phyloP scores from a whole-genome alignment of 2,888 invertebrate genomes.

The Lysandra coridon region DNA sequence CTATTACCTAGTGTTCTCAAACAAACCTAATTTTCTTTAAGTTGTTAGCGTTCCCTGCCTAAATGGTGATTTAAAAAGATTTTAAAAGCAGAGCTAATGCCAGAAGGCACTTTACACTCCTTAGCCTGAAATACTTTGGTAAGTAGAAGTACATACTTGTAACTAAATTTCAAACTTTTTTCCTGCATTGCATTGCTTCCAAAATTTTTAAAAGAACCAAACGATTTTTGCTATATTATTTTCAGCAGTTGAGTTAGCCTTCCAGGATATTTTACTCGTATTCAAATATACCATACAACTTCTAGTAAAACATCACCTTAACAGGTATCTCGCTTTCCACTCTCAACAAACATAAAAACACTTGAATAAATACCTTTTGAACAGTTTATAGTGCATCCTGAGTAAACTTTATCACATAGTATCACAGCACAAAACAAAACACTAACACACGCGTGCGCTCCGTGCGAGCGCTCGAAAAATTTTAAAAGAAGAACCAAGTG shows the following conservation, averaged over 20 bases:
- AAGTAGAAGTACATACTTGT: no score
- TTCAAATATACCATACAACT: not conserved
- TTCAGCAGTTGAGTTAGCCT: not conserved
- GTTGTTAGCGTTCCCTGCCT: not conserved
- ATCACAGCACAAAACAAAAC: conserved; percentile 49
- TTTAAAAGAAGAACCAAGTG: conserved; percentile 54
- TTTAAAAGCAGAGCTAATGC: no score
- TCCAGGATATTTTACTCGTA: not conserved
- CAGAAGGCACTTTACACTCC: not conserved
- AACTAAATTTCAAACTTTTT: not conserved
- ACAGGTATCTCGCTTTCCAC: not conserved
- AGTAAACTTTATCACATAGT: conserved; percentile 46
- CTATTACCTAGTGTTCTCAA: no score
- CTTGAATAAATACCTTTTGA: conserved; percentile 61
- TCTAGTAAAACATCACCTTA: not conserved
- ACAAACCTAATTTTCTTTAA: not conserved
- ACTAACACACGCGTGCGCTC: conserved; percentile 50
- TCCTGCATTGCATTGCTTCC: no score
- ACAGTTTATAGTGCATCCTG: conserved; percentile 76
- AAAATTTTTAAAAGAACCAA: not conserved
- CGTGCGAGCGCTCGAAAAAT: conserved; percentile 52
- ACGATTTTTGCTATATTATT: not conserved
- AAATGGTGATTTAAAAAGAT: no score
- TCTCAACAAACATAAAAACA: not conserved
- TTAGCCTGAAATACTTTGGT: not conserved